Conservation (phyloP, 2,113 vertebrate species). For the Megaceryle maxima region DNA sequence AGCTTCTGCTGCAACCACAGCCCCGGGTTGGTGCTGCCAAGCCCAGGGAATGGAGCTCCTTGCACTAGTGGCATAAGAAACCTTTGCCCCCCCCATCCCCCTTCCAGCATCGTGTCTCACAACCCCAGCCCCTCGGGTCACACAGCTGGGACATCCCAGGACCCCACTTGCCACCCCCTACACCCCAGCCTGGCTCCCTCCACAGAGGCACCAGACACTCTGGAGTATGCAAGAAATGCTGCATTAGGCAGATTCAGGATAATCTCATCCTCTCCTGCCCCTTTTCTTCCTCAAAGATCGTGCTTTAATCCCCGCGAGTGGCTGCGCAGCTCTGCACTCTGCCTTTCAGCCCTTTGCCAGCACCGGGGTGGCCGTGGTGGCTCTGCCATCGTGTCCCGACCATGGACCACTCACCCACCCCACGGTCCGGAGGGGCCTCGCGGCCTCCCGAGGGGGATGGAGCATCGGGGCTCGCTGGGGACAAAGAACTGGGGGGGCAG, state of each 20-base stretch:
- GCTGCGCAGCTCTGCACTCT: neutral
- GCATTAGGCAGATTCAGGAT: slow-evolving; percentile 9
- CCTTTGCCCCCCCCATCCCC: accelerated
- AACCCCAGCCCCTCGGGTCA: accelerated
- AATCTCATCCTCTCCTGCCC: neutral
- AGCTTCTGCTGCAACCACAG: accelerated
- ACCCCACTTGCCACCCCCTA: accelerated
- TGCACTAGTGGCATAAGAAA: accelerated
- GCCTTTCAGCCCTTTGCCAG: neutral
- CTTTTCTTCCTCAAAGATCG: slow-evolving; percentile 22
- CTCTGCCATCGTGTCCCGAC: accelerated
- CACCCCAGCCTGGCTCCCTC: neutral
- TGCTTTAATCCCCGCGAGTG: neutral
- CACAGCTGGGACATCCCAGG: accelerated
- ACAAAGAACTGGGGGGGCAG: no score
- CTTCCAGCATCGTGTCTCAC: accelerated
- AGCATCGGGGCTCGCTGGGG: accelerated
- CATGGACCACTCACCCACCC: neutral
- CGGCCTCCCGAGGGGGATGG: accelerated
- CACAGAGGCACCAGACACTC: neutral
- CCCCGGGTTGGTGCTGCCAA: accelerated
- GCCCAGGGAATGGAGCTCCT: neutral
- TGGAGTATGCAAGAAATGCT: neutral
- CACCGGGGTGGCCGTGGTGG: accelerated
- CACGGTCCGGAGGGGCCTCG: neutral